Evolutionary conservation across 2,113 vertebrate genomes (phyloP), one percentile per base, ranked within the genome.

Genomic region (Oncorhynchus keta): DNA sequence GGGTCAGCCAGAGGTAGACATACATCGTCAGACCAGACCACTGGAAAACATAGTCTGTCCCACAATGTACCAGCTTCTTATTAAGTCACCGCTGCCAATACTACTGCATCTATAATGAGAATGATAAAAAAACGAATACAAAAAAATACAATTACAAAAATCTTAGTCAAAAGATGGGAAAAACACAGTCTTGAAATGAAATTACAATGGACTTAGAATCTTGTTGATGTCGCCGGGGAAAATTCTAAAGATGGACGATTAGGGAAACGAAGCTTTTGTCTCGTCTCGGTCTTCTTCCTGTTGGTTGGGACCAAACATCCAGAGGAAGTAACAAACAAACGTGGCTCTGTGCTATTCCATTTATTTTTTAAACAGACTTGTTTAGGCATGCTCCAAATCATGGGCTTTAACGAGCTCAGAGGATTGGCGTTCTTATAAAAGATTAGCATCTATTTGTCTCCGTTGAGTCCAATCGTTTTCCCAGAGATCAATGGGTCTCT

Each of bases 391-490:
- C 39, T 45, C 39, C 39, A 45, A 3, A 45, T 45, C 39, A 45
- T 45, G 39, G 39, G 39, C 39, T 45, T 45, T 45, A 45, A 45
- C 39, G 2, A 45, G 39, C 9, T 45, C 39, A 45, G 39, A 45
- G 39, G 39, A 45, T 45, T 45, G 9, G 39, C 39, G 2, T 45
- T 45, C 39, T 45, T 45, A 11, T 11, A 45, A 11, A 45, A 45
- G 39, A 45, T 45, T 45, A 45, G 9, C 83, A 77, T 74, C 13
- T 89, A 87, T 91, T 92, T 92, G 89, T 88, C 85, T 90, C 89
- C 87, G 88, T 91, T 91, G 88, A 90, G 89, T 92, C 90, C 84
- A 87, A 91, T 91, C 87, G 87, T 91, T 92, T 90, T 90, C 87
- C 32, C 76, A 22, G 59, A 86, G 89, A 89, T 92, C 90, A 90